Percentiles rank a stretch among this genome's conserved stretches.
Conservation (phyloP, 37 sponge, comb jelly and placozoan species). For the Spongilla lacustris region DNA sequence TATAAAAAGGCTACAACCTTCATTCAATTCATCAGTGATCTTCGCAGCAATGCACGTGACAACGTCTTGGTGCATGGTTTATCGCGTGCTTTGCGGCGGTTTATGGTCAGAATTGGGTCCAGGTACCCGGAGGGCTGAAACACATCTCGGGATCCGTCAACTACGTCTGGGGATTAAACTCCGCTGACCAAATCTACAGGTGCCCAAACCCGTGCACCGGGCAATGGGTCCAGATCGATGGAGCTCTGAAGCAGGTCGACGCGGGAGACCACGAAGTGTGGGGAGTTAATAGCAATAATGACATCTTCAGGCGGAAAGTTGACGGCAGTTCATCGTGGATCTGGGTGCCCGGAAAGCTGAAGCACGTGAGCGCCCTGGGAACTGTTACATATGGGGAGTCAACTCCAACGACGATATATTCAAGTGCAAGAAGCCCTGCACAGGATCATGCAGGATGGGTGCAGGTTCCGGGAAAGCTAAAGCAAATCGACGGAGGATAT, state of each 20-base stretch:
- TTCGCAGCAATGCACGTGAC: not conserved
- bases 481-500: not conserved
- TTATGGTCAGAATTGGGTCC: conserved; percentile 13
- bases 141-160: conserved; percentile 55
- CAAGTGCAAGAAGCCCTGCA: conserved; percentile 66
- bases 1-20: no score
- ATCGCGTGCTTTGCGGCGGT: not conserved
- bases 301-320: conserved; percentile 14
- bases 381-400: conserved; percentile 57
- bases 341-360: not conserved
- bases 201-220: conserved; percentile 12
- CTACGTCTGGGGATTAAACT: conserved; percentile 67
- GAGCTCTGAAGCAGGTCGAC: conserved; percentile 24
- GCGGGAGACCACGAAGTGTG: conserved; percentile 30
- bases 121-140: conserved; percentile 54
- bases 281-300: conserved; percentile 15
- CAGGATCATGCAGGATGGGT: conserved; percentile 2
- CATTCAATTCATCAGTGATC: no score
- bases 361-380: conserved; percentile 53
- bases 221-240: conserved; percentile 12
- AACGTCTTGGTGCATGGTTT: not conserved
- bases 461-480: conserved; percentile 12
- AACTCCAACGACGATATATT: conserved; percentile 12
- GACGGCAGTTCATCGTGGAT: conserved; percentile 26
- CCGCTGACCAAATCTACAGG: conserved; percentile 28